Percentiles rank a stretch among this genome's conserved stretches.
Evolutionary conservation across 2,888 invertebrate species (phyloP).

Genomic region (Holacanthella duospinosa): DNA sequence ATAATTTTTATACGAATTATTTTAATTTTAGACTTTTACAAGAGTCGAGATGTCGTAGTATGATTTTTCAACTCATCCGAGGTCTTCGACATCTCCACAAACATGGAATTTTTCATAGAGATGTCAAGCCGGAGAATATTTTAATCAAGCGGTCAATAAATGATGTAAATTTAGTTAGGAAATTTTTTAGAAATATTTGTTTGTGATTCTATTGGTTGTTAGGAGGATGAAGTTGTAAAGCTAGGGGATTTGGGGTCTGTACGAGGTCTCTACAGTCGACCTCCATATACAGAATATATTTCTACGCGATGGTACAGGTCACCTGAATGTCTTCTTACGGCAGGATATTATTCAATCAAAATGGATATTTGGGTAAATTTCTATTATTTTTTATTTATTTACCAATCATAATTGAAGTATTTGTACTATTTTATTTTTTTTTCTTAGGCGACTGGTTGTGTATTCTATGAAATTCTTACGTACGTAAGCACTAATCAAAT

Average conservation of each 20-base stretch:
- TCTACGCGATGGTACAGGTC: conserved; percentile 60
- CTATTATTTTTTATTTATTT: not conserved
- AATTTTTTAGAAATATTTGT: too few relatives aligned
- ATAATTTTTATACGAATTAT: too few relatives aligned
- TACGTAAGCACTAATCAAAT: conserved; percentile 38
- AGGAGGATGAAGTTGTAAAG: conserved; percentile 44
- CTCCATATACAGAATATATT: conserved; percentile 58
- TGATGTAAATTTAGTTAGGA: not conserved
- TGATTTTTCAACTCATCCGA: conserved; percentile 52
- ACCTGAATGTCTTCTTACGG: conserved; percentile 56
- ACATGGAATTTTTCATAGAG: conserved; percentile 55
- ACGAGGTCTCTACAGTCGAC: conserved; percentile 50
- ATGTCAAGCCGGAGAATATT: conserved; percentile 62
- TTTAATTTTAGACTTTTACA: conserved; percentile 42
- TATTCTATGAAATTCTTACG: conserved; percentile 58
- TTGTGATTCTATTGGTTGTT: too few relatives aligned
- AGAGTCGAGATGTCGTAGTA: conserved; percentile 49
- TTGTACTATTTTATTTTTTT: not conserved
- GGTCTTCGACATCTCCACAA: conserved; percentile 54
- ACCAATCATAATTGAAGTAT: not conserved
- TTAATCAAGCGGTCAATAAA: conserved; percentile 45
- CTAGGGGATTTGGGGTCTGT: conserved; percentile 56
- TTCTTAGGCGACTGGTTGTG: conserved; percentile 52
- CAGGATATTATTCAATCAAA: conserved; percentile 57
- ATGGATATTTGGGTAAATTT: conserved; percentile 55